phyloP scores from a whole-genome alignment of 2,113 vertebrate genomes.

The Rousettus leschenaultii region DNA sequence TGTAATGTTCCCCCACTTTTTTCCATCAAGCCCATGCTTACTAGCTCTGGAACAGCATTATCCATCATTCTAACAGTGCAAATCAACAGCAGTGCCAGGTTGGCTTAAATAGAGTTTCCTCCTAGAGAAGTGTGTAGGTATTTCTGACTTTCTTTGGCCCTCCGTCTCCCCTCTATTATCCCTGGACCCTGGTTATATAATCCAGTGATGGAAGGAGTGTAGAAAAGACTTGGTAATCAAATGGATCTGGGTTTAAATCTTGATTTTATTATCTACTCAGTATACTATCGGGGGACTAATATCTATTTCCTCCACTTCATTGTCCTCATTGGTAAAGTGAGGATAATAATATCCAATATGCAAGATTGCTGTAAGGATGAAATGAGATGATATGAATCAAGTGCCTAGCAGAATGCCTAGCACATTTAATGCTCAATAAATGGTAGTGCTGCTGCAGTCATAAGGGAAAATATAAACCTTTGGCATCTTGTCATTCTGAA shows the following conservation, averaged over 20 bases:
- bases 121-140: neutral
- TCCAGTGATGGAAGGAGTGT: neutral
- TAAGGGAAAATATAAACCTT: neutral
- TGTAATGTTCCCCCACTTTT: neutral
- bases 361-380: neutral
- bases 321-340: neutral
- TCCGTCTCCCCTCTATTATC: neutral
- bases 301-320: neutral
- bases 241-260: neutral
- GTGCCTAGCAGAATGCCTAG: neutral
- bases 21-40: neutral
- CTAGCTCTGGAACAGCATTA: neutral
- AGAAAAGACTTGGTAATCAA: neutral
- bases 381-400: neutral
- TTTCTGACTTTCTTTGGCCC: neutral
- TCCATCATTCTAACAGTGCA: neutral
- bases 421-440: neutral
- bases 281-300: neutral
- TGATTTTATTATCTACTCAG: neutral
- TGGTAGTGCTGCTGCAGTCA: neutral
- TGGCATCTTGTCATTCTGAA: neutral
- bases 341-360: rapidly evolving
- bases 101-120: neutral
- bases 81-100: neutral
- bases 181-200: neutral